phyloP scores from a whole-genome alignment of 2,888 invertebrate species.

The Metalampra italica region DNA sequence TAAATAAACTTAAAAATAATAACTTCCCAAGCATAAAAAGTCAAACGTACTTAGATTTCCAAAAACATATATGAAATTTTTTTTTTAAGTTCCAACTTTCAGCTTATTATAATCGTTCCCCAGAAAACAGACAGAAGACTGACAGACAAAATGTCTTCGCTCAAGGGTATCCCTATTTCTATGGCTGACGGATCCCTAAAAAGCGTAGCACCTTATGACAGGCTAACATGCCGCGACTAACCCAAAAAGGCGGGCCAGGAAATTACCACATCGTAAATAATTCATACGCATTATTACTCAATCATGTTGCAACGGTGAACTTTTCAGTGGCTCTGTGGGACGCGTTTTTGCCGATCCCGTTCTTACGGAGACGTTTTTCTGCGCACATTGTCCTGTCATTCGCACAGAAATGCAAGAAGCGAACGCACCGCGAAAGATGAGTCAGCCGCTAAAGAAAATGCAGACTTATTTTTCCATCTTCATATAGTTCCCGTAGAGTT shows the following conservation, averaged over 20 bases:
- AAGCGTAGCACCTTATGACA: neutral
- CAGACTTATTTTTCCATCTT: too few relatives aligned
- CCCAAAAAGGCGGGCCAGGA: slow-evolving; percentile 55
- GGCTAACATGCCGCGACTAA: neutral
- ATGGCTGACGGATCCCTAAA: too few relatives aligned
- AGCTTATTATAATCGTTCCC: too few relatives aligned
- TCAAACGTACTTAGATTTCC: too few relatives aligned
- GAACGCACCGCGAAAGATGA: slow-evolving; percentile 15
- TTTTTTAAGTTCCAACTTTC: too few relatives aligned
- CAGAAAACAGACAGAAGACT: too few relatives aligned
- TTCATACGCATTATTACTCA: slow-evolving; percentile 74
- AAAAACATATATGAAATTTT: too few relatives aligned
- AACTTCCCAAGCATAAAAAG: too few relatives aligned
- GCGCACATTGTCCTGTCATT: slow-evolving; percentile 56
- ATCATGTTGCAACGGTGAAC: slow-evolving; percentile 64
- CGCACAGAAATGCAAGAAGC: neutral
- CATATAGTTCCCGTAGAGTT: too few relatives aligned
- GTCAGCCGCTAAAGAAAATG: slow-evolving; percentile 20
- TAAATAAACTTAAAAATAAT: too few relatives aligned
- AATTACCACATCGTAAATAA: slow-evolving; percentile 74
- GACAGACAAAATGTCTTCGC: too few relatives aligned
- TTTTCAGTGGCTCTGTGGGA: slow-evolving; percentile 38
- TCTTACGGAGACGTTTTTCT: slow-evolving; percentile 45
- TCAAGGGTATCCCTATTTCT: too few relatives aligned
- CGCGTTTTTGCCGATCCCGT: slow-evolving; percentile 42